Evolutionary conservation across 2,797 vertebrate genomes (phyloP).

Genomic region (Hylomyscus alleni): DNA sequence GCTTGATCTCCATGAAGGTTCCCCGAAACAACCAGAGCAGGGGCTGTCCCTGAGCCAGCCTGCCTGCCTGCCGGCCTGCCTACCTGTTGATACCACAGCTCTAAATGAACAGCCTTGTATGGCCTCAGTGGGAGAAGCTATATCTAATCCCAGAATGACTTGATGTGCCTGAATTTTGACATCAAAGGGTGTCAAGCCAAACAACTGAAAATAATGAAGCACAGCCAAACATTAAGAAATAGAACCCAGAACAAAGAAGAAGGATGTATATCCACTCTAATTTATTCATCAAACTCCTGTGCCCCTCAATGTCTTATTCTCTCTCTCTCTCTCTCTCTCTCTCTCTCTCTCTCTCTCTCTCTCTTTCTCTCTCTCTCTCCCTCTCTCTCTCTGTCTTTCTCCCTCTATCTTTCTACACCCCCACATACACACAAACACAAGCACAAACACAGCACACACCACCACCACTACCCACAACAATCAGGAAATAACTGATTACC

Average conservation of each 20-base stretch:
- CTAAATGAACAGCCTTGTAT: not conserved
- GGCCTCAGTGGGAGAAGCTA: not conserved
- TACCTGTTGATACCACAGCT: not conserved
- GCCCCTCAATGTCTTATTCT: not conserved
- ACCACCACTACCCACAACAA: not conserved
- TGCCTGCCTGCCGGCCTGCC: not conserved
- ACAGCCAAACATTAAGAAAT: not conserved
- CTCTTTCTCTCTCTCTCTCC: not conserved
- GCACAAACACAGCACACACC: not conserved
- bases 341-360: not conserved
- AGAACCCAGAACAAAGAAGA: slow-evolving; percentile 30
- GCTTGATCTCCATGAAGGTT: not conserved
- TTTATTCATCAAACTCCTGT: not conserved
- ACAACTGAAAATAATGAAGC: slow-evolving; percentile 77
- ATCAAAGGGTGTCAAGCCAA: slow-evolving; percentile 55
- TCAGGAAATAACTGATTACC: slow-evolving; percentile 37
- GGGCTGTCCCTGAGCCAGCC: not conserved
- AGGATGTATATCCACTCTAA: not conserved
- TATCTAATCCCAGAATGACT: not conserved
- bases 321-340: not conserved
- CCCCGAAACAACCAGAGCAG: not conserved
- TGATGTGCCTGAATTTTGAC: not conserved
- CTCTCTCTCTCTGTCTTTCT: not conserved
- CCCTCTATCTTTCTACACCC: not conserved
- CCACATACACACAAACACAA: not conserved